Percentiles rank a stretch among this genome's conserved stretches.
These are phyloP conservation scores for Dysmachus trigonus DNA, from an alignment of 2,888 invertebrate genomes.

Conservation along the genomic window DNA sequence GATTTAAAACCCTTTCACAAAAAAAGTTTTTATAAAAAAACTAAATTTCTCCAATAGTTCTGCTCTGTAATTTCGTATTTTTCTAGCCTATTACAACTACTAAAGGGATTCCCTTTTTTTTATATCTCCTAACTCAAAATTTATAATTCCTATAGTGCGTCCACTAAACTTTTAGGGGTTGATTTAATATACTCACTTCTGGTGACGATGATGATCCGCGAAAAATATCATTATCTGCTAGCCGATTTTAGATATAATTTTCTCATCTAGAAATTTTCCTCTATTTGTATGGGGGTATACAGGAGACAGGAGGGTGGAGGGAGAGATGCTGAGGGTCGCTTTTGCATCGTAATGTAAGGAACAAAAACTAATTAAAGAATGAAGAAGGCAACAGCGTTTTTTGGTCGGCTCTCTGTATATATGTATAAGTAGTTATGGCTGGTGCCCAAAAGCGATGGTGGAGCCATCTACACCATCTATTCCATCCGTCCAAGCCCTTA, in stretches of 20 bases:
- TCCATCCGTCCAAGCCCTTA: neutral
- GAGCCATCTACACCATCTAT: neutral
- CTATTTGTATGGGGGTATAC: neutral
- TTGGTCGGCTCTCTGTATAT: neutral
- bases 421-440: neutral
- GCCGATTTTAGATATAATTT: neutral
- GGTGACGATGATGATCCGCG: neutral
- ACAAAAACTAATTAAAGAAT: constrained; percentile 34
- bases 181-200: neutral
- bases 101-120: neutral
- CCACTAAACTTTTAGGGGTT: neutral
- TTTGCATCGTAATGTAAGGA: constrained; percentile 27
- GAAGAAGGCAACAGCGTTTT: neutral
- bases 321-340: neutral
- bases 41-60: no score
- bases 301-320: neutral
- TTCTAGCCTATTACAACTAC: no score
- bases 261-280: neutral
- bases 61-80: no score
- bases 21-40: no score
- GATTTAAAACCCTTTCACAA: no score
- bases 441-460: neutral
- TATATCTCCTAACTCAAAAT: neutral
- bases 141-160: neutral
- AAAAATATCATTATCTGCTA: neutral